Evolutionary conservation across 2,797 vertebrate genomes (phyloP).

Genomic region (Malurus leucopterus): DNA sequence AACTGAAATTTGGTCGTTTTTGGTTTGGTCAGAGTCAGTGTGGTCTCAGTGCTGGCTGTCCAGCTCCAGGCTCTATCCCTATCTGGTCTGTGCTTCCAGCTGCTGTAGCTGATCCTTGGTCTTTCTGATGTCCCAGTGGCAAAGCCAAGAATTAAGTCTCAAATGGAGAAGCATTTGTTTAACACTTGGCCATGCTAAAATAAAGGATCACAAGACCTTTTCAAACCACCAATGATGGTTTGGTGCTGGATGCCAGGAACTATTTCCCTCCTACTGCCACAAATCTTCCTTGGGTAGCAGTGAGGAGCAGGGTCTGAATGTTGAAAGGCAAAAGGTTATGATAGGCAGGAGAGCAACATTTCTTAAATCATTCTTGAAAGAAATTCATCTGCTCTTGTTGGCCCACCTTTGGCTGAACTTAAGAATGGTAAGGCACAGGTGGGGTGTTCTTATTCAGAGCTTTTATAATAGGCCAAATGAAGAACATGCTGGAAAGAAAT

Average conservation of each 20-base stretch:
- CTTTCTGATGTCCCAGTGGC: neutral
- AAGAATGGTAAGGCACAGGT: neutral
- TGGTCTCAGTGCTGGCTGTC: neutral
- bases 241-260: neutral
- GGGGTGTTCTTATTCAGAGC: neutral
- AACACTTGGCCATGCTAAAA: neutral
- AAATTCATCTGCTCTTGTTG: neutral
- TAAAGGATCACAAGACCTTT: neutral
- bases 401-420: neutral
- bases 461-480: neutral
- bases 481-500: neutral
- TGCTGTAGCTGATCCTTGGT: neutral
- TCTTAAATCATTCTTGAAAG: neutral
- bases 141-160: neutral
- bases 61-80: neutral
- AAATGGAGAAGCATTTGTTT: neutral
- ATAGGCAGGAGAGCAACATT: neutral
- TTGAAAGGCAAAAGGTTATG: neutral
- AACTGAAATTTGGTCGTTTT: neutral
- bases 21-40: neutral
- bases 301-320: neutral
- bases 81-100: neutral
- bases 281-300: neutral
- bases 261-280: neutral
- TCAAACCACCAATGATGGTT: neutral